Evolutionary conservation across 2,888 invertebrate genomes (phyloP).

Genomic region (Perizoma affinitatum): DNA sequence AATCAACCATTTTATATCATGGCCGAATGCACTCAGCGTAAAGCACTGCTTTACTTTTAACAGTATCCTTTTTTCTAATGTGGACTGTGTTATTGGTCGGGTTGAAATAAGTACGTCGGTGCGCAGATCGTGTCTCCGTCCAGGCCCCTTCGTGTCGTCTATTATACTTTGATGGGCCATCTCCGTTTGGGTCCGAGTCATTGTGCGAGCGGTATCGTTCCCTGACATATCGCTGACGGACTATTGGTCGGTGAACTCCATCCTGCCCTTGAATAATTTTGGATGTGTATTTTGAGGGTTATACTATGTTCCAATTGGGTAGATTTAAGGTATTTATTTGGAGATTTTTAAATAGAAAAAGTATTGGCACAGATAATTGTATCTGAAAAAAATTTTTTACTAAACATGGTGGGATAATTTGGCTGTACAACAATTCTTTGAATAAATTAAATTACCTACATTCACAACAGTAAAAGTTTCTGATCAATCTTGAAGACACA

Average conservation of each 20-base stretch:
- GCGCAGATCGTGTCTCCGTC: conserved; percentile 69
- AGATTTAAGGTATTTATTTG: too few species aligned
- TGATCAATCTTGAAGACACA: too few species aligned
- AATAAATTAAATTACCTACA: too few species aligned
- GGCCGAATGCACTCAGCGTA: conserved; percentile 54
- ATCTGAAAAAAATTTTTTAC: too few species aligned
- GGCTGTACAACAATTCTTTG: too few species aligned
- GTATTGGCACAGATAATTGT: too few species aligned
- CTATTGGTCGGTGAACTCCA: conserved; percentile 54
- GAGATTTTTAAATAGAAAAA: too few species aligned
- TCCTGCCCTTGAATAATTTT: conserved; percentile 25
- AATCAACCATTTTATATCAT: conserved; percentile 60
- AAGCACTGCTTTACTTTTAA: conserved; percentile 15
- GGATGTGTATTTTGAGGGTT: neutral
- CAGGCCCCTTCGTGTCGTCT: conserved; percentile 74
- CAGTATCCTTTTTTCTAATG: conserved; percentile 20
- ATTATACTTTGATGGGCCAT: conserved; percentile 80
- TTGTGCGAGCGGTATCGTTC: conserved; percentile 35
- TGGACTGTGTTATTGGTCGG: conserved; percentile 17
- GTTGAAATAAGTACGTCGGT: conserved; percentile 37
- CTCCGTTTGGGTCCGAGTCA: conserved; percentile 63
- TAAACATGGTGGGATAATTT: too few species aligned
- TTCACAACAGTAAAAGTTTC: too few species aligned
- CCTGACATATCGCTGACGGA: conserved; percentile 40
- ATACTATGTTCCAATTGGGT: too few species aligned